Base-by-base conservation (phyloP, 2,888 invertebrate genomes). In the Germaria angustata region DNA sequence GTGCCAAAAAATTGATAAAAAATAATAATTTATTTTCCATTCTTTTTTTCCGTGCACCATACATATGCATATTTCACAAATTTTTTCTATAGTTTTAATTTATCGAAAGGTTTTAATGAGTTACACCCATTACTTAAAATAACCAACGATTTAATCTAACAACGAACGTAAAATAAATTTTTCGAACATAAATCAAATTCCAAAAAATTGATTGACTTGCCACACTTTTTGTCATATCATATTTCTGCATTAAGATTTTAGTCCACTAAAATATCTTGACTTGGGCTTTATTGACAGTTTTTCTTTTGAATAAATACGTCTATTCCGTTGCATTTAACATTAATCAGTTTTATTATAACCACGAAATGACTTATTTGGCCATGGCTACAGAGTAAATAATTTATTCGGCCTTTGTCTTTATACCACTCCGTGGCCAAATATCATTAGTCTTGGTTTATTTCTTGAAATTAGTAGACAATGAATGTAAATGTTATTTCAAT, bases 401-500 rank as follows among this genome's bases (percentile, higher is more conserved):
- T 65, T 66, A 75, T 66, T 65, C 32, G 17, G 24, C 51, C 49
- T 72, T 28, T 61, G 3, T 49, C 4, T 59, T 39, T 72, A 4
- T 41, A 36, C 34, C 34, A 32, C 46, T 49, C 24, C 41, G 53
- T 65, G 63, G 24, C 75, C 46, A 57, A 66, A 28, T 44, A 78
- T 78, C 69, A 78, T 78, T 78, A 78, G 61, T 78, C 78, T 78
- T 69, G 63, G 36, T 71, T 71, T 55, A 32, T 36, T 55, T 55
- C 34, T 34, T 32, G 24, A 71, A 71, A 46, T 49, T 39, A 68
- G 51, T 59, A 44, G 41, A 39, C 65, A 76, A 76, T 76, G 72
- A 77, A 77, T 61, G 61, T 68, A 77, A 81, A 78, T 81, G 77
- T 68, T 61, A 77, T 68, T 81, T 81, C 72, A 81, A 81, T 81